Conservation (phyloP, 2,113 vertebrate genomes). For the Ptilorrhoa leucosticta region DNA sequence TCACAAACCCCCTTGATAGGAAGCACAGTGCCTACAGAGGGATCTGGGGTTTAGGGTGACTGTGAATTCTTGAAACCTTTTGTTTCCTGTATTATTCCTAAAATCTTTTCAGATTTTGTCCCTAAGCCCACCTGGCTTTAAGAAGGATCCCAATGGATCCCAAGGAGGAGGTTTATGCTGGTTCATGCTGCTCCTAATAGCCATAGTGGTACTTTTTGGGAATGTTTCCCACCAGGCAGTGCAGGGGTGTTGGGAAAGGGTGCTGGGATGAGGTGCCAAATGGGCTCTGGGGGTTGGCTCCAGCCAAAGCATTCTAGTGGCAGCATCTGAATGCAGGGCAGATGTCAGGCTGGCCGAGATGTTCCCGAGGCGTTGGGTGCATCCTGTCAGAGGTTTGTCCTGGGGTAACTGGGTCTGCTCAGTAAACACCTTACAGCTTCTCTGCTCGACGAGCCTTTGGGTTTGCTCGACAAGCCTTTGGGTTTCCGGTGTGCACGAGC, state of each 20-base stretch:
- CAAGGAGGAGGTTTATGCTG: fast-evolving
- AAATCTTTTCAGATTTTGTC: not conserved
- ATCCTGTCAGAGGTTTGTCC: not conserved
- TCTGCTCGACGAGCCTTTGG: not conserved
- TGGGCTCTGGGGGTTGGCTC: not conserved
- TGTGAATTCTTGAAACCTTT: not conserved
- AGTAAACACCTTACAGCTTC: not conserved
- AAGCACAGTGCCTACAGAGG: not conserved
- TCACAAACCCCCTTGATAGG: not conserved
- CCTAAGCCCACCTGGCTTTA: not conserved
- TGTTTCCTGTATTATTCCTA: not conserved
- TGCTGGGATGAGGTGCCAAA: fast-evolving
- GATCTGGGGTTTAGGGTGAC: not conserved
- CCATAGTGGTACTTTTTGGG: not conserved
- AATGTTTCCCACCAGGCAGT: not conserved
- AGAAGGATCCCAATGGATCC: not conserved
- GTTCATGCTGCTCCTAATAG: not conserved
- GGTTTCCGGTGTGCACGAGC: conserved; percentile 9
- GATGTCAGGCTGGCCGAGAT: fast-evolving
- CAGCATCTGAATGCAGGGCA: not conserved
- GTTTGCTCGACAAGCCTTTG: not conserved
- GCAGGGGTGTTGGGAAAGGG: not conserved
- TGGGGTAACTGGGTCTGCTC: not conserved
- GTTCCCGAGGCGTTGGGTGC: fast-evolving
- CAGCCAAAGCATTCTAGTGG: not conserved